A percentile compares a stretch with the other conserved stretches of the same genome.
Conservation (phyloP, 2,113 vertebrate species). For the Heterotis niloticus region DNA sequence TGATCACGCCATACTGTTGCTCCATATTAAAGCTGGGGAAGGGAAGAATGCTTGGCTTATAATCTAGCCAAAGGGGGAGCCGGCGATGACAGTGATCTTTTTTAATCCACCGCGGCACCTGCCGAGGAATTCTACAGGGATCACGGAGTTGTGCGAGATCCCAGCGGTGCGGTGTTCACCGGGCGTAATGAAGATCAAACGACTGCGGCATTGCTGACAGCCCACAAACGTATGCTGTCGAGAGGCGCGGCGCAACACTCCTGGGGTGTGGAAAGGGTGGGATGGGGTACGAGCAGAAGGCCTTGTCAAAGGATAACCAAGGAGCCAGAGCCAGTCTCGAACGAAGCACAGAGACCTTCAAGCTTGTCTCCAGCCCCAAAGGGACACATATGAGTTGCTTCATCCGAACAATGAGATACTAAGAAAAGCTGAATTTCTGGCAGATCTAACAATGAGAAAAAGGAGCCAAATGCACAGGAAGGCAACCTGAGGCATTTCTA, state of each 20-base stretch:
- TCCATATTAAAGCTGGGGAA: background rate
- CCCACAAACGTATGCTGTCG: background rate
- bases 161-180: background rate
- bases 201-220: background rate
- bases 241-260: background rate
- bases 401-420: background rate
- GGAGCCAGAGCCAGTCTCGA: background rate
- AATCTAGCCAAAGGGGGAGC: background rate
- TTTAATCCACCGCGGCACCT: background rate
- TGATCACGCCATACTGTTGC: background rate
- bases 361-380: background rate
- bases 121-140: background rate
- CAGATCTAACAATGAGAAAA: background rate
- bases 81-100: background rate
- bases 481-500: background rate
- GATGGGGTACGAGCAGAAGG: background rate
- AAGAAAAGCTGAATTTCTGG: background rate
- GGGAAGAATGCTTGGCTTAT: background rate
- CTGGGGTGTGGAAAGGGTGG: background rate
- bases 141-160: background rate
- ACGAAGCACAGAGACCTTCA: background rate
- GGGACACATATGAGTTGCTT: background rate
- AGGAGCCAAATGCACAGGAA: background rate
- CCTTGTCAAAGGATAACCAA: slow-evolving; percentile 7
- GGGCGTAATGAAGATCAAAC: slow-evolving; percentile 10